phyloP scores from a whole-genome alignment of 2,888 invertebrate genomes.

The Caenorhabditis angaria region DNA sequence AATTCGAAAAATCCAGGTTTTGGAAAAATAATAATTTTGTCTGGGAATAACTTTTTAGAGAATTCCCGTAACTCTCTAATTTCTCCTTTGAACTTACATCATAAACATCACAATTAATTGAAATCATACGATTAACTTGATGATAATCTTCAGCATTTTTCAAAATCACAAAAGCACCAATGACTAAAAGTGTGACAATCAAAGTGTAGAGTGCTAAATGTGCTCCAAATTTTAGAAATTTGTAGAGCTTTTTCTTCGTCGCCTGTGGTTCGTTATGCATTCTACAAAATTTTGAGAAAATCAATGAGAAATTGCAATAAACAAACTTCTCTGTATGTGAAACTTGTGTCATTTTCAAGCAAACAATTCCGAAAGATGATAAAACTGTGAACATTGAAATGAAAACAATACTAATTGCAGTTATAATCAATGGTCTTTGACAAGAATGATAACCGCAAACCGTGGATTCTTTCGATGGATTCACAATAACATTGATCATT shows the following conservation, averaged over 20 bases:
- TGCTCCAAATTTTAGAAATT: slow-evolving; percentile 55
- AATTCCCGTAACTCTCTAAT: not conserved
- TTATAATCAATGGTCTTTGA: slow-evolving; percentile 57
- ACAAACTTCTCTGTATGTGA: not conserved
- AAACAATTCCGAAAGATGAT: slow-evolving; percentile 47
- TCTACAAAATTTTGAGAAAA: slow-evolving; percentile 14
- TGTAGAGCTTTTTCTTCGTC: slow-evolving; percentile 42
- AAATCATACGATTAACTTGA: slow-evolving; percentile 39
- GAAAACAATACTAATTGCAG: slow-evolving; percentile 48
- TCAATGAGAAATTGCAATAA: not conserved
- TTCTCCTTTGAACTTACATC: slow-evolving; percentile 32
- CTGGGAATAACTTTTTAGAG: no score
- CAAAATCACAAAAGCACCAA: slow-evolving; percentile 48
- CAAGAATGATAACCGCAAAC: slow-evolving; percentile 55
- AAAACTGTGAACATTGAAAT: slow-evolving; percentile 52
- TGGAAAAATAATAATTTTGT: no score
- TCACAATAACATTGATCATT: slow-evolving; percentile 51
- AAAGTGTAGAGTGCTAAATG: slow-evolving; percentile 52
- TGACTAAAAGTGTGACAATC: slow-evolving; percentile 47
- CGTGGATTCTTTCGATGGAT: slow-evolving; percentile 36
- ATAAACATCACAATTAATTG: slow-evolving; percentile 50
- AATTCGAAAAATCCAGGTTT: no score
- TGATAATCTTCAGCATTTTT: slow-evolving; percentile 44
- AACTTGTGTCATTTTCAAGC: slow-evolving; percentile 41
- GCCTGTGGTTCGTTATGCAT: slow-evolving; percentile 57